Percentiles rank a stretch among this genome's conserved stretches.
phyloP scores from a whole-genome alignment of 2,797 vertebrate genomes.

The Manis crassicaudata region DNA sequence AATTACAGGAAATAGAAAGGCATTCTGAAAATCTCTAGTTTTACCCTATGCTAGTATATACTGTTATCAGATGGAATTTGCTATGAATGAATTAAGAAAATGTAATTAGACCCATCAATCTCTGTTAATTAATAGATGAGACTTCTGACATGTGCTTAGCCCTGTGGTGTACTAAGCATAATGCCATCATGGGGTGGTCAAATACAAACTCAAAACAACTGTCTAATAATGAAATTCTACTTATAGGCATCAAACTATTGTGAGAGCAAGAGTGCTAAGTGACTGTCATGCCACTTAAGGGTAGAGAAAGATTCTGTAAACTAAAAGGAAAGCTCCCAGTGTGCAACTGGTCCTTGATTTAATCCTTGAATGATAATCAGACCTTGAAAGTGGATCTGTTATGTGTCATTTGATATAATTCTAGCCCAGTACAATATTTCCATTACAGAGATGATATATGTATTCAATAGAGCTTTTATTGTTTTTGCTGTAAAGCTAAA shows the following conservation, averaged over 20 bases:
- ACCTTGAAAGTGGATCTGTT: neutral
- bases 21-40: neutral
- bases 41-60: neutral
- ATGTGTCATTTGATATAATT: neutral
- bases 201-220: neutral
- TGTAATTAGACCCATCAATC: neutral
- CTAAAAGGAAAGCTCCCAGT: neutral
- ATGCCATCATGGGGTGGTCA: neutral
- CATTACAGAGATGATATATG: neutral
- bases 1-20: conserved; percentile 3
- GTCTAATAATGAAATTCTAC: neutral
- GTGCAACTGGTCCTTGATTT: neutral
- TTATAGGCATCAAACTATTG: no score
- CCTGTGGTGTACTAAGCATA: neutral
- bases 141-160: neutral
- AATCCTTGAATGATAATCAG: neutral
- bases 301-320: neutral
- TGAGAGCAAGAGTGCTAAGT: neutral
- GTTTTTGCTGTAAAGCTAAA: neutral
- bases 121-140: neutral
- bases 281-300: no score
- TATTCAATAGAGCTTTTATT: neutral
- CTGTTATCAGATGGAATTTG: conserved; percentile 16
- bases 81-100: neutral
- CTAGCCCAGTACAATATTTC: neutral